phyloP scores from a whole-genome alignment of 2,888 invertebrate genomes.

The Epicampocera succincta region DNA sequence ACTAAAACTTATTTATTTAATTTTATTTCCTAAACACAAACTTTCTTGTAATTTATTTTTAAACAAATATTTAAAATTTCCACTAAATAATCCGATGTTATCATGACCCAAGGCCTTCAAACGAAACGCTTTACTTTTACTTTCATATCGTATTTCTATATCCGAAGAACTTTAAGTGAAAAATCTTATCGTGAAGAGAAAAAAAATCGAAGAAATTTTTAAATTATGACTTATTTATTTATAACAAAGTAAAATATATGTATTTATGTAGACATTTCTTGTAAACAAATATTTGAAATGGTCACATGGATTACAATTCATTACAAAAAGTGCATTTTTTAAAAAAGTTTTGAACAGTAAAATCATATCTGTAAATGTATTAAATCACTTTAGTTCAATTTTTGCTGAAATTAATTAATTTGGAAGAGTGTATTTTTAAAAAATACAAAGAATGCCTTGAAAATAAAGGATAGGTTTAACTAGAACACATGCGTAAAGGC shows the following conservation, averaged over 20 bases:
- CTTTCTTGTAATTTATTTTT: neutral
- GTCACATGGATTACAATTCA: conserved; percentile 12
- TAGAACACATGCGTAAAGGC: too few species aligned
- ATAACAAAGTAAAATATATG: conserved; percentile 2
- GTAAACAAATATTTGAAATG: conserved; percentile 29
- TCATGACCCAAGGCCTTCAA: neutral
- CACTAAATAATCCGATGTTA: conserved; percentile 20
- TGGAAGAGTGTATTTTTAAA: too few species aligned
- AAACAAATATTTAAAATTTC: conserved; percentile 48
- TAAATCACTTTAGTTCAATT: neutral
- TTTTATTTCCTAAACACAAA: conserved; percentile 13
- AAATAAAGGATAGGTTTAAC: too few species aligned
- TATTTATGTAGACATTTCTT: neutral
- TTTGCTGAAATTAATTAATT: too few species aligned
- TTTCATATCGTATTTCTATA: neutral
- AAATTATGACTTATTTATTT: conserved; percentile 51
- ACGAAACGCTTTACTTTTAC: conserved; percentile 4
- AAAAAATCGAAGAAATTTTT: conserved; percentile 18
- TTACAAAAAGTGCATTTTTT: conserved; percentile 7
- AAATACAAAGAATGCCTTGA: too few species aligned
- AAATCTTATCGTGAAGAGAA: conserved; percentile 29
- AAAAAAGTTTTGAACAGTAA: too few species aligned
- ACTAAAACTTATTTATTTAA: conserved; percentile 9
- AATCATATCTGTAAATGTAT: conserved; percentile 37
- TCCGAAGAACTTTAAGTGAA: conserved; percentile 4